Percentiles rank a stretch among this genome's conserved stretches.
Conservation (phyloP, 2,797 vertebrate species). For the Harpagifer antarcticus region DNA sequence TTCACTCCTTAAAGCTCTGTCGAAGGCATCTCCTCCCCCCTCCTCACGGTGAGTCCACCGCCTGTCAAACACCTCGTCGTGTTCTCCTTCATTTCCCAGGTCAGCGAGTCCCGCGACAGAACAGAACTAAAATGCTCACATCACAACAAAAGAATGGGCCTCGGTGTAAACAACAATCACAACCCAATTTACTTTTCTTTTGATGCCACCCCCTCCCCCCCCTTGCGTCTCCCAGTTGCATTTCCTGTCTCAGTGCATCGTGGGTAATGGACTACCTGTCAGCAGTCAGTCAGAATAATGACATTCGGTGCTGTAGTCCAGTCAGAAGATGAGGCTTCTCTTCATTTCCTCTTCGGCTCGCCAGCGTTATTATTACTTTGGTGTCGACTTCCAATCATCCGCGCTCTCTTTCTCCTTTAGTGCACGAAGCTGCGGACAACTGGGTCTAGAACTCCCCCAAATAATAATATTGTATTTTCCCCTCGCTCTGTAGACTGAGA, state of each 20-base stretch:
- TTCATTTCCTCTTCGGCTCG: constrained; percentile 79
- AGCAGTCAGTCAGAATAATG: constrained; percentile 78
- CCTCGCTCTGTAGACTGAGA: neutral
- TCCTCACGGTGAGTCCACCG: neutral
- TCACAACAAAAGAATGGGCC: constrained; percentile 35
- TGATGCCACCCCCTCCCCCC: constrained; percentile 49
- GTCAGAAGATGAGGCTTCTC: constrained; percentile 71
- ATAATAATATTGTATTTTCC: constrained; percentile 33
- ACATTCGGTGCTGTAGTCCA: constrained; percentile 62
- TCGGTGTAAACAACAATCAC: constrained; percentile 52
- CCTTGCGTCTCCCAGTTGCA: constrained; percentile 38
- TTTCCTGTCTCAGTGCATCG: constrained; percentile 69
- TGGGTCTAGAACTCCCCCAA: constrained; percentile 7
- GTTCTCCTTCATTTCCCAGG: constrained; percentile 33
- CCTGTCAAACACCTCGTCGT: constrained; percentile 4
- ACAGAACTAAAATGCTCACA: constrained; percentile 42
- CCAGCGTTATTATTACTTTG: constrained; percentile 74
- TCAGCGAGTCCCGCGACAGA: constrained; percentile 13
- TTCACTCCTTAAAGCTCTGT: too few species aligned
- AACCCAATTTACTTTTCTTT: constrained; percentile 55
- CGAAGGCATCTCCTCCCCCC: neutral
- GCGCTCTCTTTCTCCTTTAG: constrained; percentile 41
- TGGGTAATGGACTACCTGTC: constrained; percentile 78
- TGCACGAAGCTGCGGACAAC: constrained; percentile 9
- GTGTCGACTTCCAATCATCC: constrained; percentile 77